A percentile compares a stretch with the other conserved stretches of the same genome.
These are phyloP conservation scores for Pelodytes ibericus DNA, from an alignment of 2,797 vertebrate species.

Conservation along the genomic window DNA sequence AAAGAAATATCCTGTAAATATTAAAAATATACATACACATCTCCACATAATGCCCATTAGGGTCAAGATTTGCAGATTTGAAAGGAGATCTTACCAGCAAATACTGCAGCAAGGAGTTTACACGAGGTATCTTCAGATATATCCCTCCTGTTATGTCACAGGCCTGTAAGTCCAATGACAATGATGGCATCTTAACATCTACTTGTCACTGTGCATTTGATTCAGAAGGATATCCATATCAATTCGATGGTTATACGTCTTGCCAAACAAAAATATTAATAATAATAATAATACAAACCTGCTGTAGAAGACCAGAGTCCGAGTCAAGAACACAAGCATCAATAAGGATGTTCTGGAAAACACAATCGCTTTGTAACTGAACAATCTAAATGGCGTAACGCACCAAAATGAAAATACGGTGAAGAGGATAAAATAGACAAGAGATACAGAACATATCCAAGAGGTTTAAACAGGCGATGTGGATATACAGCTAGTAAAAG, in stretches of 20 bases:
- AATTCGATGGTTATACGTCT: background rate
- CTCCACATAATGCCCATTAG: too few relatives aligned
- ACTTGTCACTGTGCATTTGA: background rate
- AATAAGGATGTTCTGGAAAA: conserved; percentile 87
- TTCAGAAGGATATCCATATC: background rate
- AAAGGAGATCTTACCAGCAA: conserved; percentile 80
- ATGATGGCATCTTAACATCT: too few relatives aligned
- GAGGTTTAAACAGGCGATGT: too few relatives aligned
- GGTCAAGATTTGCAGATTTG: background rate
- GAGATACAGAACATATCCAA: too few relatives aligned
- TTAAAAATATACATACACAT: too few relatives aligned
- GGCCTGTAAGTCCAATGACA: conserved; percentile 74
- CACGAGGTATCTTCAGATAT: conserved; percentile 92
- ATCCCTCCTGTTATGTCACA: conserved; percentile 96
- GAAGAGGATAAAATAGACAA: too few relatives aligned
- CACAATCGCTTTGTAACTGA: background rate
- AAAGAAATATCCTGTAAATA: too few relatives aligned
- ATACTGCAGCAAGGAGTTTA: conserved; percentile 88
- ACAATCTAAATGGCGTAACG: too few relatives aligned
- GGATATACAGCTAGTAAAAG: too few relatives aligned
- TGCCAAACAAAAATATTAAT: background rate
- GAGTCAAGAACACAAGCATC: conserved; percentile 95
- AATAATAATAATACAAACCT: conserved; percentile 68
- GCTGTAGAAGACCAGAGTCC: conserved; percentile 94
- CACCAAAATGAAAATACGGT: too few relatives aligned